Percentiles rank a stretch among this genome's conserved stretches.
These are phyloP conservation scores for Acrocera orbiculus DNA, from an alignment of 2,888 invertebrate genomes.

Conservation along the genomic window DNA sequence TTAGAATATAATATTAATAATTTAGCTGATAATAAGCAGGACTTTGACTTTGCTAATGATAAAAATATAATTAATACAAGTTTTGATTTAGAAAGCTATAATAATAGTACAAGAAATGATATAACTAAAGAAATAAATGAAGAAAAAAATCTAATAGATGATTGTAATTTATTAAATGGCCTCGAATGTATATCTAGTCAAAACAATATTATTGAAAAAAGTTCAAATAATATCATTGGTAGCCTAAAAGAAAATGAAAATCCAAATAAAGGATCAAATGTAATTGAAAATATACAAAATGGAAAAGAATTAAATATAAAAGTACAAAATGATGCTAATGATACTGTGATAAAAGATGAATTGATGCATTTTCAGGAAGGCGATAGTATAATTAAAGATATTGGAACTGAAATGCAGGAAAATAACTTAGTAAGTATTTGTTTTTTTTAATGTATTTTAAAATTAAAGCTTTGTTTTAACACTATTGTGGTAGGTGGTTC, in stretches of 20 bases:
- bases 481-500: too few relatives aligned
- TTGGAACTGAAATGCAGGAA: constrained; percentile 6
- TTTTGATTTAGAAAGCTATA: constrained; percentile 1
- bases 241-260: constrained; percentile 10
- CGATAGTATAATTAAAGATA: constrained; percentile 6
- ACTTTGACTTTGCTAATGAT: constrained; percentile 4
- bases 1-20: constrained; percentile 11
- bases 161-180: too few relatives aligned
- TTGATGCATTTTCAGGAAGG: constrained; percentile 6
- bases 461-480: too few relatives aligned
- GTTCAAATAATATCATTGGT: constrained; percentile 3
- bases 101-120: constrained; percentile 3
- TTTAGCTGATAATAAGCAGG: constrained; percentile 10
- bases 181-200: not conserved
- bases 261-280: constrained; percentile 8
- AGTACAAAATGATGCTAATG: constrained; percentile 11
- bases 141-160: not conserved
- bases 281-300: not conserved
- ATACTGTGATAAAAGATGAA: constrained; percentile 11
- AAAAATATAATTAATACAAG: not conserved
- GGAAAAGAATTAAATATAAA: constrained; percentile 6
- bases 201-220: not conserved
- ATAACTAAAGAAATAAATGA: not conserved
- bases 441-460: not conserved
- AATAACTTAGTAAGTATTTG: constrained; percentile 11